phyloP scores from a whole-genome alignment of 2,888 invertebrate genomes.

The Dusona sp. region DNA sequence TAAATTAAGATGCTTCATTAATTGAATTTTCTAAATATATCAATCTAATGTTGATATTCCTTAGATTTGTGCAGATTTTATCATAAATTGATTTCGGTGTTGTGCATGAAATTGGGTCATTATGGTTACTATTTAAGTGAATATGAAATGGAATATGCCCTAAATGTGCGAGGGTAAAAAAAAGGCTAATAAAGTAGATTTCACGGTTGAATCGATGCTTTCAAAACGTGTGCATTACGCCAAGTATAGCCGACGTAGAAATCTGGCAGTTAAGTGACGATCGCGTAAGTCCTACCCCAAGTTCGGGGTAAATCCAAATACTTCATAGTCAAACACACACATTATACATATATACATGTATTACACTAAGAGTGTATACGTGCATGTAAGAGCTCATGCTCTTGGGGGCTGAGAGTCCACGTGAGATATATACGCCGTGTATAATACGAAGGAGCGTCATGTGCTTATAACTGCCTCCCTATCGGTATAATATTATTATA shows the following conservation, averaged over 20 bases:
- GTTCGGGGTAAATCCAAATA: slow-evolving; percentile 58
- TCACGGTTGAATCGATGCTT: slow-evolving; percentile 81
- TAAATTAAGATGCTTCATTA: background rate
- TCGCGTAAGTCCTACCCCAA: slow-evolving; percentile 64
- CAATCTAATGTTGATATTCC: background rate
- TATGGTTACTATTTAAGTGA: slow-evolving; percentile 29
- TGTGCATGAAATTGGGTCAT: slow-evolving; percentile 49
- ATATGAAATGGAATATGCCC: slow-evolving; percentile 60
- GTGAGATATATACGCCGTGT: slow-evolving; percentile 71
- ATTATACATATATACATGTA: background rate
- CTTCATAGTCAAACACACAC: slow-evolving; percentile 53
- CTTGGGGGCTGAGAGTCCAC: slow-evolving; percentile 28
- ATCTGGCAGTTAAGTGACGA: slow-evolving; percentile 65
- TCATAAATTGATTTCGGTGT: background rate
- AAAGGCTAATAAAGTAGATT: slow-evolving; percentile 82
- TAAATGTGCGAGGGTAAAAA: slow-evolving; percentile 39
- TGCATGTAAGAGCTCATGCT: slow-evolving; percentile 55
- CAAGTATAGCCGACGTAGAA: slow-evolving; percentile 69
- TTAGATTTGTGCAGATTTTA: background rate
- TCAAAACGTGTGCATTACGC: slow-evolving; percentile 72
- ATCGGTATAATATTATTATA: slow-evolving; percentile 83
- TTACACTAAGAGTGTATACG: background rate
- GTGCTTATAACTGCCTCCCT: slow-evolving; percentile 82
- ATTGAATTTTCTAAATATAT: background rate
- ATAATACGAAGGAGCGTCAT: slow-evolving; percentile 82